Evolutionary conservation across 64 coral and sea anemone species (phyloP).

Genomic region (Porites australiensis): DNA sequence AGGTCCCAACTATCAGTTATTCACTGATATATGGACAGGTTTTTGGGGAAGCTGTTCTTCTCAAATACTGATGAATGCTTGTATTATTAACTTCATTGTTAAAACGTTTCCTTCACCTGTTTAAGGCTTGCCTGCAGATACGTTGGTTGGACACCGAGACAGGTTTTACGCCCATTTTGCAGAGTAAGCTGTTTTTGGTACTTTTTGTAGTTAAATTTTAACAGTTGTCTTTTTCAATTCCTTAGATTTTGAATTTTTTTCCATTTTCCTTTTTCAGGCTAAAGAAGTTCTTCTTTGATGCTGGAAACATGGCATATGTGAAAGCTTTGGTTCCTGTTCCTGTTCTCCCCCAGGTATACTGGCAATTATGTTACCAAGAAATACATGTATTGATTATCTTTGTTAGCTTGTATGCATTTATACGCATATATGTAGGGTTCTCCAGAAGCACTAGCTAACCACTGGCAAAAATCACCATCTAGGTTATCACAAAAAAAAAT

Average conservation of each 20-base stretch:
- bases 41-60: too few species aligned
- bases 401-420: too few species aligned
- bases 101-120: background rate
- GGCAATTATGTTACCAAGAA: too few species aligned
- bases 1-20: too few species aligned
- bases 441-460: too few species aligned
- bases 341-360: constrained; percentile 76
- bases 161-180: constrained; percentile 91
- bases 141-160: constrained; percentile 78
- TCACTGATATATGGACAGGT: too few species aligned
- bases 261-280: constrained; percentile 29
- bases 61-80: too few species aligned
- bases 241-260: background rate
- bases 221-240: background rate
- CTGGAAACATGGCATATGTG: constrained; percentile 95
- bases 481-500: too few species aligned
- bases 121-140: constrained; percentile 82
- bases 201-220: background rate
- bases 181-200: constrained; percentile 73
- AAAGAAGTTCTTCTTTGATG: constrained; percentile 95
- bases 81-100: too few species aligned
- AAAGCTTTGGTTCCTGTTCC: constrained; percentile 84
- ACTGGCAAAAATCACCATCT: too few species aligned
- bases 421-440: too few species aligned
- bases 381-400: too few species aligned